phyloP scores from a whole-genome alignment of 2,888 invertebrate species.

The Amitus sp. region DNA sequence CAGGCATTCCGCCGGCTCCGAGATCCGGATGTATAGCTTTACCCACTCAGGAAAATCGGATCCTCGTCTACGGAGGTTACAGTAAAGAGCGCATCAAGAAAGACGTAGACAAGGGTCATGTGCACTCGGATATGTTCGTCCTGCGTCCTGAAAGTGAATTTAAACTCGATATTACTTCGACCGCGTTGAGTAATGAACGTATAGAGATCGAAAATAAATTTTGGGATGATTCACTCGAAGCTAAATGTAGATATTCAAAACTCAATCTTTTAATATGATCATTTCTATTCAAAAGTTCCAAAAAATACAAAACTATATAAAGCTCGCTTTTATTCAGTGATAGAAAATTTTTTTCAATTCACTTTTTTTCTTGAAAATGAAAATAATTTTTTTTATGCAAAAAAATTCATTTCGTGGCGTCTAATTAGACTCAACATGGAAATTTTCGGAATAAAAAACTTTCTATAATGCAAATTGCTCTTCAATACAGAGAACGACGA shows the following conservation, averaged over 20 bases:
- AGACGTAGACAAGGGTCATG: conserved; percentile 78
- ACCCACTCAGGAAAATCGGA: conserved; percentile 72
- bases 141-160: conserved; percentile 71
- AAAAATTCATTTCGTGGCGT: too few relatives aligned
- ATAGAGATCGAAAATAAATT: too few relatives aligned
- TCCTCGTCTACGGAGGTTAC: conserved; percentile 82
- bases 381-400: too few relatives aligned
- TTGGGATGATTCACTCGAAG: too few relatives aligned
- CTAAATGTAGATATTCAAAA: too few relatives aligned
- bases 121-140: conserved; percentile 77
- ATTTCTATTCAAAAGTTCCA: background rate
- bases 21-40: conserved; percentile 85
- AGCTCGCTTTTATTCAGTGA: too few relatives aligned
- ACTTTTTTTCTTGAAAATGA: too few relatives aligned
- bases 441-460: conserved; percentile 1
- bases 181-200: too few relatives aligned
- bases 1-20: conserved; percentile 77
- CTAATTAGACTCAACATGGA: conserved; percentile 1
- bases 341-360: too few relatives aligned
- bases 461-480: too few relatives aligned
- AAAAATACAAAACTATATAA: too few relatives aligned
- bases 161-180: too few relatives aligned
- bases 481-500: conserved; percentile 70
- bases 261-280: conserved; percentile 10
- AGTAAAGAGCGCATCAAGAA: conserved; percentile 79